Conservation (phyloP, 23 tunicate genomes). For the Clavelina lepadiformis region DNA sequence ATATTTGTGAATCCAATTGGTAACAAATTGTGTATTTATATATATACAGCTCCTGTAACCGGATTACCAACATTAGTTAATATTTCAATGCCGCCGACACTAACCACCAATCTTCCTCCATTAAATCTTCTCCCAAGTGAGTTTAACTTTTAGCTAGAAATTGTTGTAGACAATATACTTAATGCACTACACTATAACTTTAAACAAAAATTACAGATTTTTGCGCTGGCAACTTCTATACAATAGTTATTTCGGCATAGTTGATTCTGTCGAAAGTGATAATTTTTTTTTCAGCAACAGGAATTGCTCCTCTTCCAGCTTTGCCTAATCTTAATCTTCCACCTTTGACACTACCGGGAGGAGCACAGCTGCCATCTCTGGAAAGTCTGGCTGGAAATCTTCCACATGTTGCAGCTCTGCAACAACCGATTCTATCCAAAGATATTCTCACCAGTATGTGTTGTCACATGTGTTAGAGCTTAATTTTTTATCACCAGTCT, state of each 20-base stretch:
- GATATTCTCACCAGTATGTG: too few relatives aligned
- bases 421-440: too few relatives aligned
- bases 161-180: too few relatives aligned
- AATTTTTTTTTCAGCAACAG: slow-evolving; percentile 2
- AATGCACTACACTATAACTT: too few relatives aligned
- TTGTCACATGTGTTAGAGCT: too few relatives aligned
- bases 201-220: too few relatives aligned
- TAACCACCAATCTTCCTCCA: slow-evolving; percentile 27
- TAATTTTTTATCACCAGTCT: too few relatives aligned
- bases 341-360: slow-evolving; percentile 43
- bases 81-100: slow-evolving; percentile 54
- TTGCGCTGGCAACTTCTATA: neutral
- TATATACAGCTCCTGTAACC: slow-evolving; percentile 20
- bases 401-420: slow-evolving; percentile 20
- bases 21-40: too few relatives aligned
- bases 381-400: slow-evolving; percentile 57
- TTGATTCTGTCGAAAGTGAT: neutral
- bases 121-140: slow-evolving; percentile 43
- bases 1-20: too few relatives aligned
- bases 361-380: slow-evolving; percentile 57
- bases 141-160: too few relatives aligned
- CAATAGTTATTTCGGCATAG: too few relatives aligned
- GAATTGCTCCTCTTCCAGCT: slow-evolving; percentile 32
- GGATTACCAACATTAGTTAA: slow-evolving; percentile 54
- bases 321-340: slow-evolving; percentile 40